phyloP scores from a whole-genome alignment of 2,888 invertebrate genomes.

The Dryomyza anilis region DNA sequence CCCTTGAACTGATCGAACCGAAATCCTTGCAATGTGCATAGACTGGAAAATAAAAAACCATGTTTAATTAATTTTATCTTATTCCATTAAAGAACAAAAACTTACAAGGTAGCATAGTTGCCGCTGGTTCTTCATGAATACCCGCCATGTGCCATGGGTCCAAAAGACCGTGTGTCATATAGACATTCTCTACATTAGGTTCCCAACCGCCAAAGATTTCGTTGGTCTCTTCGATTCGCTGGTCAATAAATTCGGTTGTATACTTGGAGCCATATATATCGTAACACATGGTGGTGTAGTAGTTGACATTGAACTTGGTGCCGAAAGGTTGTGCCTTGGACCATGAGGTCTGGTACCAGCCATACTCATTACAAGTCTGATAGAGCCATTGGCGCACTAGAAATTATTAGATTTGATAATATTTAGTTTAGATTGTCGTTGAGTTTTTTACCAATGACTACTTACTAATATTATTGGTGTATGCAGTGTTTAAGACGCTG shows the following conservation, averaged over 20 bases:
- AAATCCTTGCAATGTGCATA: constrained; percentile 27
- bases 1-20: constrained; percentile 47
- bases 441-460: not conserved
- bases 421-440: too few relatives aligned
- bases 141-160: constrained; percentile 67
- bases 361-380: constrained; percentile 86
- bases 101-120: constrained; percentile 47
- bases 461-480: constrained; percentile 30
- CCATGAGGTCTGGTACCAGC: constrained; percentile 79
- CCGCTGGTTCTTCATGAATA: constrained; percentile 48
- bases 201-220: constrained; percentile 36
- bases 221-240: constrained; percentile 40
- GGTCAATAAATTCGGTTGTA: constrained; percentile 32
- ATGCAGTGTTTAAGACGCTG: constrained; percentile 38
- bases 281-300: constrained; percentile 46
- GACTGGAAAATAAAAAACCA: not conserved
- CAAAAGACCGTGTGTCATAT: constrained; percentile 64
- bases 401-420: not conserved
- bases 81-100: constrained; percentile 32
- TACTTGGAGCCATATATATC: constrained; percentile 43
- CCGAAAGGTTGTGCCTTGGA: constrained; percentile 37
- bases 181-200: constrained; percentile 54
- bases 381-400: constrained; percentile 70
- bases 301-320: constrained; percentile 45
- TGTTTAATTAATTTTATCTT: too few relatives aligned